A percentile compares a stretch with the other conserved stretches of the same genome.
Evolutionary conservation across 2,113 vertebrate genomes (phyloP).

Genomic region (rat (Rattus norvegicus)): GRCr8 NC_086031.1:17470001-17470500

Average conservation of each 20-base stretch:
- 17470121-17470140: background rate
- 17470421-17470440: background rate
- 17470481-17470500: background rate
- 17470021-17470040: too few species aligned
- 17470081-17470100: background rate
- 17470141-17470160: background rate
- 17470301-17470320: too few species aligned
- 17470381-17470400: background rate
- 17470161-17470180: background rate
- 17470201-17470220: background rate
- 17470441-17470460: constrained; percentile 77
- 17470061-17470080: background rate
- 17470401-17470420: background rate
- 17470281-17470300: too few species aligned
- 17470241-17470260: background rate
- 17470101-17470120: background rate
- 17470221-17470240: background rate
- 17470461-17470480: constrained; percentile 66
- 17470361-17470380: background rate
- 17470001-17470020: background rate
- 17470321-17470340: too few species aligned
- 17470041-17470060: background rate
- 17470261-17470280: background rate
- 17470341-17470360: background rate
- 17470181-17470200: background rate